A percentile compares a stretch with the other conserved stretches of the same genome.
phyloP scores from a whole-genome alignment of 2,797 vertebrate genomes.

The Siniperca undulata region DNA sequence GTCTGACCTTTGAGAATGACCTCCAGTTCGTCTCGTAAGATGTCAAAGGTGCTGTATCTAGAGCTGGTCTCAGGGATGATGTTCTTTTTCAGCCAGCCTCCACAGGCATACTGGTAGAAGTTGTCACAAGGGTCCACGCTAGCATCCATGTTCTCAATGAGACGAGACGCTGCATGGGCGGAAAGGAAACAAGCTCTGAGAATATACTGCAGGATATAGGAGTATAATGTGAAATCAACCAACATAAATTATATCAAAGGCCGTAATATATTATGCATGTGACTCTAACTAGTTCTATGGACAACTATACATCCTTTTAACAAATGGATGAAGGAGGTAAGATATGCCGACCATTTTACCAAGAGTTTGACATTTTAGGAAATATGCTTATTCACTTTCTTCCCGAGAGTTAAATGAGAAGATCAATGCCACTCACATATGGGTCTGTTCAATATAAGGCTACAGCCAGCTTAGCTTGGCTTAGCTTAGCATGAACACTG shows the following conservation, averaged over 20 bases:
- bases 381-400: constrained; percentile 7
- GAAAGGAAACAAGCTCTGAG: constrained; percentile 19
- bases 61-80: constrained; percentile 96
- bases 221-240: neutral
- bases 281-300: neutral
- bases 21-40: constrained; percentile 93
- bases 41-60: constrained; percentile 95
- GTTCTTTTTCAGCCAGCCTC: constrained; percentile 95
- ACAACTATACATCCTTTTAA: neutral
- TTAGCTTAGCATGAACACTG: constrained; percentile 6
- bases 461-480: neutral
- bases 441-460: neutral
- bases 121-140: constrained; percentile 89
- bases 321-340: neutral
- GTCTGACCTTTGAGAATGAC: constrained; percentile 93
- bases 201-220: neutral
- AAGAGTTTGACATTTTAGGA: constrained; percentile 19
- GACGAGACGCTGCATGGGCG: constrained; percentile 88
- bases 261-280: neutral
- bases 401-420: neutral
- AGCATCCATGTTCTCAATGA: constrained; percentile 94
- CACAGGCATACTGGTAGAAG: constrained; percentile 96
- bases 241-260: neutral
- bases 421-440: neutral
- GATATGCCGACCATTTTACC: constrained; percentile 1